Percentiles rank a stretch among this genome's conserved stretches.
Conservation (phyloP, 1,140 invertebrate species). For the Bombus haemorrhoidalis region DNA sequence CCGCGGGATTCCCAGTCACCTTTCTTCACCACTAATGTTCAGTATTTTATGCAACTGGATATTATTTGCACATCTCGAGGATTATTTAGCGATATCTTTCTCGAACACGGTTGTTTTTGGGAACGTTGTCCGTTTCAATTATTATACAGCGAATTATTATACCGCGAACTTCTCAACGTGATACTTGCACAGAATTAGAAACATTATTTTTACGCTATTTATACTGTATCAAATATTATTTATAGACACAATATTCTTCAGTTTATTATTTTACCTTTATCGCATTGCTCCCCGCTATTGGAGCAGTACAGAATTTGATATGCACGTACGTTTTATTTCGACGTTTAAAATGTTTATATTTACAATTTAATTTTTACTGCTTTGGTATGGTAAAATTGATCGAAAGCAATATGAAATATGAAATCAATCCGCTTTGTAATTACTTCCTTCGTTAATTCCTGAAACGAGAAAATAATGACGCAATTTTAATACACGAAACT, state of each 20-base stretch:
- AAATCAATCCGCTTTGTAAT: background rate
- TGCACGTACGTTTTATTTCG: too few relatives aligned
- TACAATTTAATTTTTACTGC: background rate
- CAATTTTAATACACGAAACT: background rate
- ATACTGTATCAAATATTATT: background rate
- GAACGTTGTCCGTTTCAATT: background rate
- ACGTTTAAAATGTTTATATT: background rate
- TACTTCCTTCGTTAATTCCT: background rate
- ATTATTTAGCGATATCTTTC: background rate
- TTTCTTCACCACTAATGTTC: background rate
- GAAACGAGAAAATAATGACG: background rate
- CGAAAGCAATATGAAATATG: background rate
- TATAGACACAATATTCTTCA: background rate
- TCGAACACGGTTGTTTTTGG: background rate
- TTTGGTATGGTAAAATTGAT: background rate
- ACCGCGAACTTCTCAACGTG: background rate
- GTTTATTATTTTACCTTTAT: background rate
- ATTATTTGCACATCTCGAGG: background rate
- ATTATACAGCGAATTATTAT: too few relatives aligned
- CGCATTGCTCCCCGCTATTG: background rate
- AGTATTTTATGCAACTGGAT: background rate
- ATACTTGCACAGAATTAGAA: background rate
- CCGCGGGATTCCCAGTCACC: background rate
- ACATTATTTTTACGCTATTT: background rate
- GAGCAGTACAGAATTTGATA: background rate